These are phyloP conservation scores for Philonicus albiceps DNA, from an alignment of 2,888 invertebrate species.

Conservation along the genomic window DNA sequence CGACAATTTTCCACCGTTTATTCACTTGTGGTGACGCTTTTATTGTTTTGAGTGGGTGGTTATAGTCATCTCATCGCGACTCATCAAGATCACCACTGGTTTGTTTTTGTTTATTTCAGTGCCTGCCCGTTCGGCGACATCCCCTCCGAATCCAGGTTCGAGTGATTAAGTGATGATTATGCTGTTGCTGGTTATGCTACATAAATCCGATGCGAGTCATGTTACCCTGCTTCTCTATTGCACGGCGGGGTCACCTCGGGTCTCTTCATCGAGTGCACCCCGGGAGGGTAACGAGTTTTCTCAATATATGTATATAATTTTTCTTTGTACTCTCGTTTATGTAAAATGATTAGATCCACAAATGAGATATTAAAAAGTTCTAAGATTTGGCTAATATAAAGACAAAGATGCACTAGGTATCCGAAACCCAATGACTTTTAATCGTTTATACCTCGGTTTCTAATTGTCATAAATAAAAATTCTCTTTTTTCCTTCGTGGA, in stretches of 20 bases:
- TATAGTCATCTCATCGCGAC: slow-evolving; percentile 32
- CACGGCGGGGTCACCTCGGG: neutral
- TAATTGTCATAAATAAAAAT: too few species aligned
- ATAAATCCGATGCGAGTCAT: neutral
- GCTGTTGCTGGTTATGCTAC: neutral
- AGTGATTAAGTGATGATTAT: slow-evolving; percentile 25
- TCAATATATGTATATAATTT: neutral
- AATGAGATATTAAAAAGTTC: neutral
- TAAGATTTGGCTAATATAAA: neutral
- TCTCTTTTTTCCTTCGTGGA: too few species aligned
- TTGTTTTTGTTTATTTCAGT: slow-evolving; percentile 30
- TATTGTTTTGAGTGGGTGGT: slow-evolving; percentile 42
- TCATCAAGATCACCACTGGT: slow-evolving; percentile 21
- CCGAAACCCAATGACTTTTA: too few species aligned
- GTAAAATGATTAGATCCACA: neutral
- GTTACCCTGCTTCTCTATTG: neutral
- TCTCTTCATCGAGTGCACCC: neutral
- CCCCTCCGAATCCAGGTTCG: neutral
- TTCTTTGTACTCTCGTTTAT: neutral
- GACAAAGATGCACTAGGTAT: too few species aligned
- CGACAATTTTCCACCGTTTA: slow-evolving; percentile 40
- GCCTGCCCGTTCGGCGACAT: slow-evolving; percentile 3
- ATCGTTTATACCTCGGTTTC: too few species aligned
- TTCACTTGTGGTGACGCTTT: slow-evolving; percentile 41
- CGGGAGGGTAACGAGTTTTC: neutral